Conservation (phyloP, 2,113 vertebrate species). For the Alectura lathami region DNA sequence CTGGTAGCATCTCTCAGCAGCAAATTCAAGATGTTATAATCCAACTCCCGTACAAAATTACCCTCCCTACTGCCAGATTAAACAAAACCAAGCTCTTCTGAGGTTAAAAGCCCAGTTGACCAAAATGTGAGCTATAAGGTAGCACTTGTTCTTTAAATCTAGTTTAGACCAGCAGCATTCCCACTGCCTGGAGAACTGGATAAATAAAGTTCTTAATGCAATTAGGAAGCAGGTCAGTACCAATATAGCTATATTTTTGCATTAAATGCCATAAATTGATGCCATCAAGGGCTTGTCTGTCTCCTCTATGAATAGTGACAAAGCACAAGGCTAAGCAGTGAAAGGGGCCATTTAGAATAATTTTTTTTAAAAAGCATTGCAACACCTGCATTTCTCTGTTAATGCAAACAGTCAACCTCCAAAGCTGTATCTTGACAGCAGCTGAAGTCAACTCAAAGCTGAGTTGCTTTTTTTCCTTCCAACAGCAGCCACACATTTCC, state of each 20-base stretch:
- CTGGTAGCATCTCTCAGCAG: background rate
- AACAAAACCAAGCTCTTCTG: background rate
- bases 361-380: too few relatives aligned
- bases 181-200: background rate
- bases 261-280: background rate
- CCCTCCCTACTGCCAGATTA: background rate
- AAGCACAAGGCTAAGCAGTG: background rate
- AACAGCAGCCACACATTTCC: background rate
- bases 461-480: fast-evolving
- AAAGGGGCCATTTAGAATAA: too few relatives aligned
- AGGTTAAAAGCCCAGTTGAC: background rate
- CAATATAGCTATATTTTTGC: background rate
- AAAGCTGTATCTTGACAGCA: background rate
- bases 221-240: background rate
- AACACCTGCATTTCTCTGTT: too few relatives aligned
- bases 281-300: background rate
- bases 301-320: background rate
- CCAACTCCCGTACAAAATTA: background rate
- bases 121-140: background rate
- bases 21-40: background rate
- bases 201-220: background rate
- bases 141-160: background rate
- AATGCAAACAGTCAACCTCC: background rate
- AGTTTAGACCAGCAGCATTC: background rate
- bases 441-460: background rate